A percentile compares a stretch with the other conserved stretches of the same genome.
Evolutionary conservation across 2,888 invertebrate species (phyloP).

Genomic region (Yponomeuta evonymella): DNA sequence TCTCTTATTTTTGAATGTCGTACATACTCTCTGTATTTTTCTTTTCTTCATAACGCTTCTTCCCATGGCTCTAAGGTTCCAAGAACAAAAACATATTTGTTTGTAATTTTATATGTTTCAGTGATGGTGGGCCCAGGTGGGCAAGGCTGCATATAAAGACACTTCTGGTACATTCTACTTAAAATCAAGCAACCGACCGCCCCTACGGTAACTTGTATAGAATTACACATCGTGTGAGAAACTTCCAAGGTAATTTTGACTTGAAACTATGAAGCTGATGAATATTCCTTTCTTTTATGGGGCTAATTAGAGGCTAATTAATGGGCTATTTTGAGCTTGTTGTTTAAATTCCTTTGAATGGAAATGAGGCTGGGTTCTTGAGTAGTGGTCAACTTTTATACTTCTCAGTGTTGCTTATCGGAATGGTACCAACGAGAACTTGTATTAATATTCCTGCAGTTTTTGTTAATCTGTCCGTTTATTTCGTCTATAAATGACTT

Average conservation of each 20-base stretch:
- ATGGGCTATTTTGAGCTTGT: background rate
- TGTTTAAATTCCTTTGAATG: background rate
- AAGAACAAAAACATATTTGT: too few species aligned
- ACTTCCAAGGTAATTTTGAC: conserved; percentile 22
- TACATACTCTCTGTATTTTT: too few species aligned
- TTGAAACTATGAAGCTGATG: conserved; percentile 13
- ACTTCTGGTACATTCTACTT: background rate
- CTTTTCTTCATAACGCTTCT: too few species aligned
- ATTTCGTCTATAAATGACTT: too few species aligned
- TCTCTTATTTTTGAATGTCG: too few species aligned
- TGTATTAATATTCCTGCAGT: too few species aligned
- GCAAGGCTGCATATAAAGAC: background rate
- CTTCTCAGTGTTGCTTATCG: background rate
- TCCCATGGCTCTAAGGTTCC: too few species aligned
- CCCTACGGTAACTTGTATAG: conserved; percentile 37
- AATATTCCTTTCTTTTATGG: conserved; percentile 5
- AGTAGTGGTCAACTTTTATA: background rate
- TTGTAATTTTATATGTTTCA: too few species aligned
- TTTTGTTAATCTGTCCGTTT: too few species aligned
- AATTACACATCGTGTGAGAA: conserved; percentile 46
- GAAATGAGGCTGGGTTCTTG: background rate
- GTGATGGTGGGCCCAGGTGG: background rate
- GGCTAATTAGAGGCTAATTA: conserved; percentile 1
- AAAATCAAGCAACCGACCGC: background rate
- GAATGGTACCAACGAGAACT: too few species aligned